A percentile compares a stretch with the other conserved stretches of the same genome.
Evolutionary conservation across 1,140 invertebrate species (phyloP).

Genomic region (Trichonephila clavipes): DNA sequence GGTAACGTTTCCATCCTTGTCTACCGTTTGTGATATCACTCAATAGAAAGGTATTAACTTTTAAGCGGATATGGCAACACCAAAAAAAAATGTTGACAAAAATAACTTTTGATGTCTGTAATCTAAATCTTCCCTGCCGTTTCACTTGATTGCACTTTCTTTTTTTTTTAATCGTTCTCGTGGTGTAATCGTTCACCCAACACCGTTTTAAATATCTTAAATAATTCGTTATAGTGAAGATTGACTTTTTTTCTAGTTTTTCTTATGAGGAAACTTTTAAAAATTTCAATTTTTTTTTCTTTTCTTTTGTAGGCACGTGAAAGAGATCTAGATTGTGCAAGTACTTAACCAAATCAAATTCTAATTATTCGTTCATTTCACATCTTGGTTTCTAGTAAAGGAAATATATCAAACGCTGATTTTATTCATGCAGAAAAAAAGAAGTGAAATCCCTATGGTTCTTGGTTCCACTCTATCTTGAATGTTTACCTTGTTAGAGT

Average conservation of each 20-base stretch:
- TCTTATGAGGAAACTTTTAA: not conserved
- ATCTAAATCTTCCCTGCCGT: slow-evolving; percentile 1
- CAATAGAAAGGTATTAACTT: not conserved
- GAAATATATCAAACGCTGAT: no score
- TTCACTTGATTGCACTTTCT: not conserved
- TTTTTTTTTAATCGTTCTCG: not conserved
- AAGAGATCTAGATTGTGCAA: not conserved
- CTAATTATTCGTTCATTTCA: no score
- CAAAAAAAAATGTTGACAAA: not conserved
- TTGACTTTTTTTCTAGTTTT: not conserved
- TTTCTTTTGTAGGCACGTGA: not conserved
- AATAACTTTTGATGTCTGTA: not conserved
- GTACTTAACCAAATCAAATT: not conserved
- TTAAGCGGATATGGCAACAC: not conserved
- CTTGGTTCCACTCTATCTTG: no score
- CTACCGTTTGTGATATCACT: not conserved
- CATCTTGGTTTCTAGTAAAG: no score
- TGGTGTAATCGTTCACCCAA: not conserved
- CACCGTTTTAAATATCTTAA: not conserved
- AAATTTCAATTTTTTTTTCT: not conserved
- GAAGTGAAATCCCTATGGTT: no score
- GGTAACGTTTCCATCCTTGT: not conserved
- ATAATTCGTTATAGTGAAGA: not conserved
- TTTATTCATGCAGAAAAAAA: no score
- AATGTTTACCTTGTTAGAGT: no score